phyloP scores from a whole-genome alignment of 2,797 vertebrate species.

The Galago senegalensis region DNA sequence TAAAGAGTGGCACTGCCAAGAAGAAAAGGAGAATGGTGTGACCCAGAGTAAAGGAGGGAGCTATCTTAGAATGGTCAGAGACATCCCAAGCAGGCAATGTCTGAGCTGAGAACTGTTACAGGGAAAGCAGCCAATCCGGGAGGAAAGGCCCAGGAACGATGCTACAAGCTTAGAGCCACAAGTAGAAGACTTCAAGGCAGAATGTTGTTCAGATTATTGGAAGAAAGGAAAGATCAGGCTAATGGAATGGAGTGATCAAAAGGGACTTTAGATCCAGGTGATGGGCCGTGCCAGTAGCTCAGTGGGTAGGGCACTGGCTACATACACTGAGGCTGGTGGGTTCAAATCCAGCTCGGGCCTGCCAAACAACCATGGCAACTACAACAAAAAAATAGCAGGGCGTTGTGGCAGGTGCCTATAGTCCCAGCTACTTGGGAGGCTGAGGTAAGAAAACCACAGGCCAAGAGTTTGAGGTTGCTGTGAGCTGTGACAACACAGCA shows the following conservation, averaged over 20 bases:
- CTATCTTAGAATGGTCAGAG: background rate
- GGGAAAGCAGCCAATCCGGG: background rate
- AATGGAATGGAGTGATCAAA: background rate
- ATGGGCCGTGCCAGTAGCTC: background rate
- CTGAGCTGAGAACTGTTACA: background rate
- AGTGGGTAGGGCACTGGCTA: no score
- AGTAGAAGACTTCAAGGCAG: background rate
- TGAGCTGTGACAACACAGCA: no score
- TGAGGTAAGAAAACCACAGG: no score
- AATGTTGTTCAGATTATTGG: background rate
- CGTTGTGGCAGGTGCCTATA: no score
- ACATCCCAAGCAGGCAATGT: background rate
- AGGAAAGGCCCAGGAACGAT: background rate
- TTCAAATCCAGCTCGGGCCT: no score
- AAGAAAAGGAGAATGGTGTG: background rate
- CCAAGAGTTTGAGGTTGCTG: no score
- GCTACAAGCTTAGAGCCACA: background rate
- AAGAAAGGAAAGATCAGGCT: background rate
- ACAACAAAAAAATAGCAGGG: no score
- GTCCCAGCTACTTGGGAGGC: no score
- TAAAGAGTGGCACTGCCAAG: background rate
- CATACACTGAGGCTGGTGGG: no score
- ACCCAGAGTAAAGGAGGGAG: background rate
- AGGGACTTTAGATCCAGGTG: background rate
- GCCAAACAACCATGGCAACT: no score